These are phyloP conservation scores for Hippocampus kuda DNA, from an alignment of 2,797 vertebrate genomes.

Conservation along the genomic window DNA sequence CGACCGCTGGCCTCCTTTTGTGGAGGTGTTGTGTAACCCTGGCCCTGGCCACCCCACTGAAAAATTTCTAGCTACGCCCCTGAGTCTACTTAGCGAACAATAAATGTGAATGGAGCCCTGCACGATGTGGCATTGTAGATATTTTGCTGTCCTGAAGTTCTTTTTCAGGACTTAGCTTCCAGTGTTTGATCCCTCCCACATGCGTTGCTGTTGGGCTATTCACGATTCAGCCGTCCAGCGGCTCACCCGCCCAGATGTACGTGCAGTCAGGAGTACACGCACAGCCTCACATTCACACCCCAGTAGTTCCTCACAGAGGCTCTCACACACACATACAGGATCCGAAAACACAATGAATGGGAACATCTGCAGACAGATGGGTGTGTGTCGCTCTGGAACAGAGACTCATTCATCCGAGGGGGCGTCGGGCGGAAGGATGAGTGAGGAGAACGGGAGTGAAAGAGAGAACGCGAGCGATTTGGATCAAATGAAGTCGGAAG, in stretches of 20 bases:
- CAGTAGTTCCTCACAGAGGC: constrained; percentile 18
- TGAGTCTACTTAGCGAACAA: too few relatives aligned
- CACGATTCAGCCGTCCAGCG: constrained; percentile 32
- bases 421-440: constrained; percentile 64
- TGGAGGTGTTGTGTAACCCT: too few relatives aligned
- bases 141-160: not conserved
- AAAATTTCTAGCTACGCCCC: too few relatives aligned
- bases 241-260: constrained; percentile 36
- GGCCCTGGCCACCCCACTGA: too few relatives aligned
- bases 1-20: too few relatives aligned
- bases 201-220: constrained; percentile 21
- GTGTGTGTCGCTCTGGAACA: constrained; percentile 65
- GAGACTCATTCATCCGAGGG: constrained; percentile 66
- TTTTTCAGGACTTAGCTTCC: constrained; percentile 7
- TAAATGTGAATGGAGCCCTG: not conserved
- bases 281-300: not conserved
- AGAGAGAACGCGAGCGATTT: constrained; percentile 55
- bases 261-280: not conserved
- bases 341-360: constrained; percentile 35
- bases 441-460: constrained; percentile 54
- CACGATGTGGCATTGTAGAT: not conserved
- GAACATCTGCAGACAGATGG: constrained; percentile 68
- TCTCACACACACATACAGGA: constrained; percentile 6
- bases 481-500: constrained; percentile 67
- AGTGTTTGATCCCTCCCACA: constrained; percentile 6